A percentile compares a stretch with the other conserved stretches of the same genome.
Conservation (phyloP, 2,113 vertebrate species). For the Rafetus swinhoei region DNA sequence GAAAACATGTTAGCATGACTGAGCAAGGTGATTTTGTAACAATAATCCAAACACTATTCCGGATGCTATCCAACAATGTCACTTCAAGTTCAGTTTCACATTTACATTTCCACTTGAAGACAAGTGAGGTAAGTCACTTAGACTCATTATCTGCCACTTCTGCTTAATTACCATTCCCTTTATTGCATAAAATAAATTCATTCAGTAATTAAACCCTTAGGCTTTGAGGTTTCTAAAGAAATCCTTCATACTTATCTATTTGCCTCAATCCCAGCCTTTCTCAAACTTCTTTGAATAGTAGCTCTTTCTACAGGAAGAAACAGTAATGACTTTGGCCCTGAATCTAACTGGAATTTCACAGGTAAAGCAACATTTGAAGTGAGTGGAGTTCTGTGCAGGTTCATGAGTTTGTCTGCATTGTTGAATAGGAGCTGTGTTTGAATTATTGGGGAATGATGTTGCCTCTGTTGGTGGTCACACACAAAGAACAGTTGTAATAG, state of each 20-base stretch:
- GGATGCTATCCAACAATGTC: not conserved
- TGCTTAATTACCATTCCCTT: slow-evolving; percentile 31
- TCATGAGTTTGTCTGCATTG: not conserved
- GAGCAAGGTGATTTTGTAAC: not conserved
- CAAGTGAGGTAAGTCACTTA: slow-evolving; percentile 11
- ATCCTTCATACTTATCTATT: not conserved
- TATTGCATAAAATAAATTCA: slow-evolving; percentile 54
- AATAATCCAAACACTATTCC: fast-evolving
- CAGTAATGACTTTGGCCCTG: slow-evolving; percentile 5
- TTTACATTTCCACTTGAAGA: slow-evolving; percentile 43
- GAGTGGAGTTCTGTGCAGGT: not conserved
- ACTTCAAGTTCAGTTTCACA: slow-evolving; percentile 19
- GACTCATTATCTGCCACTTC: slow-evolving; percentile 16
- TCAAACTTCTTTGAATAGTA: not conserved
- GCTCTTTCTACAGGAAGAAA: slow-evolving; percentile 12
- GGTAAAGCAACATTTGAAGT: not conserved
- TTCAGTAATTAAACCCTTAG: slow-evolving; percentile 35
- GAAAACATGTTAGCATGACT: not conserved
- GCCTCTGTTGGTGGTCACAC: not conserved
- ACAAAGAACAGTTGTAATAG: not conserved
- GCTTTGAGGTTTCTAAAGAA: slow-evolving; percentile 18
- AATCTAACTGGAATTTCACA: not conserved
- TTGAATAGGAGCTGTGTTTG: not conserved
- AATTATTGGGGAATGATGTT: slow-evolving; percentile 7
- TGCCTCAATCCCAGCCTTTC: slow-evolving; percentile 12